These are phyloP conservation scores for Hydractinia echinata DNA, from an alignment of 30 jellyfish, hydroid and myxozoan genomes.

Conservation along the genomic window DNA sequence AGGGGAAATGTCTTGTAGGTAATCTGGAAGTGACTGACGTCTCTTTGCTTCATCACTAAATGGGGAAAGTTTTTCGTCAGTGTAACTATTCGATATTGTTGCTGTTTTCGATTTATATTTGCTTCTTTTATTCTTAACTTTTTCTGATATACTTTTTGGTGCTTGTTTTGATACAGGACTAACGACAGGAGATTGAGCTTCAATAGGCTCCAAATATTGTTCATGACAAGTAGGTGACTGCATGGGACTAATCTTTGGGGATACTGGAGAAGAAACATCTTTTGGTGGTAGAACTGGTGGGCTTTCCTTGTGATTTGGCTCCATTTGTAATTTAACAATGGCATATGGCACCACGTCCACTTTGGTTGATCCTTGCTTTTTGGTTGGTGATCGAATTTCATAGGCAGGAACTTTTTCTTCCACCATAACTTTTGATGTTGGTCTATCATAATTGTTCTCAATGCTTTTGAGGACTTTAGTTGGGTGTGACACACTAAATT, in stretches of 20 bases:
- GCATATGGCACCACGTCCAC: slow-evolving; percentile 9
- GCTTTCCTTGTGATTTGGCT: background rate
- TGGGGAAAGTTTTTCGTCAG: background rate
- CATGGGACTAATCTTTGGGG: background rate
- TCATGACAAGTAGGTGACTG: background rate
- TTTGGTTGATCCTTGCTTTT: background rate
- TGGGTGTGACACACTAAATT: too few species aligned
- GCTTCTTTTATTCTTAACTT: background rate
- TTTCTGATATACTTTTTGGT: background rate
- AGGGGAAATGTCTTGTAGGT: background rate
- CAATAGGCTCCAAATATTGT: background rate
- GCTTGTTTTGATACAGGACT: background rate
- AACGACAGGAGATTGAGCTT: background rate
- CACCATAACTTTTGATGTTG: background rate
- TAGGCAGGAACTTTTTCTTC: background rate
- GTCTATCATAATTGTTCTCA: background rate
- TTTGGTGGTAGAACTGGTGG: slow-evolving; percentile 1
- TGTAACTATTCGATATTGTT: slow-evolving; percentile 5
- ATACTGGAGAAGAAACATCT: background rate
- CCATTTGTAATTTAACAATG: background rate
- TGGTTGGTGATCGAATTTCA: background rate
- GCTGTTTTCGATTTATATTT: background rate
- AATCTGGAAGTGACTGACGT: slow-evolving; percentile 8
- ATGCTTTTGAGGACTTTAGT: too few species aligned
- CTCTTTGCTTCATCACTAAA: background rate